Base-by-base conservation (phyloP, 2,113 vertebrate species). In the Stigmatopora nigra region DNA sequence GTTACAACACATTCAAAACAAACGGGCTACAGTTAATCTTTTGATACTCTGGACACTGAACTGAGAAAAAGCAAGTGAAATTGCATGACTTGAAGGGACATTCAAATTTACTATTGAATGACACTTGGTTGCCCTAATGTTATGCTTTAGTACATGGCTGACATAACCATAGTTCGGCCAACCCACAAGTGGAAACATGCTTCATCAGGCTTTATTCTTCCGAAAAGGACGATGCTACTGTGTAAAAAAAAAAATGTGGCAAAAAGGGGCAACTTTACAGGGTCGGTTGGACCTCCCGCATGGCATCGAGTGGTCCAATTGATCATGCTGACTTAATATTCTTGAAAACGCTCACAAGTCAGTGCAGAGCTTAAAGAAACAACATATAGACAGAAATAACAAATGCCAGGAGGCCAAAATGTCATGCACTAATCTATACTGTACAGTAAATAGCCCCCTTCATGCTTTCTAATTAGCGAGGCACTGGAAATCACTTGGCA, bases 401-500 rank as follows among this genome's bases (percentile, higher is more conserved):
- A n/a, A 35, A 38, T 59, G 57, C 57, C 57, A 17, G 16, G 15
- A 19, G 57, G 57, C 35, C 57, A 41, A 41, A 38, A 59, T n/a
- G 38, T 9, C 45, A 38, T 12, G 22, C 61, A 22, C 44, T 57
- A 56, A 76, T 51, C 65, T 19, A 25, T 47, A 47, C 22, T 31
- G 61, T 64, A 47, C 22, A 48, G 61, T 64, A 10, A 64, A 53
- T 47, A 58, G 31, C 66, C 63, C 20, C 7, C 56, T 55, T 20
- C 46, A 46, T 58, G 51, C 61, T 69, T 64, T 63, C 31, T 38
- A 55, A 49, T 63, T 61, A 49, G 61, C 48, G 57, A 22, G 46
- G 52, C 61, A 19, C 53, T 38, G 52, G 46, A 62, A 72, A 64
- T 69, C n/a, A 64, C 60, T 65, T 25, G 38, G 20, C 51, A 60